A percentile compares a stretch with the other conserved stretches of the same genome.
Conservation (phyloP, 1,140 invertebrate species). For the Drepana arcuata region DNA sequence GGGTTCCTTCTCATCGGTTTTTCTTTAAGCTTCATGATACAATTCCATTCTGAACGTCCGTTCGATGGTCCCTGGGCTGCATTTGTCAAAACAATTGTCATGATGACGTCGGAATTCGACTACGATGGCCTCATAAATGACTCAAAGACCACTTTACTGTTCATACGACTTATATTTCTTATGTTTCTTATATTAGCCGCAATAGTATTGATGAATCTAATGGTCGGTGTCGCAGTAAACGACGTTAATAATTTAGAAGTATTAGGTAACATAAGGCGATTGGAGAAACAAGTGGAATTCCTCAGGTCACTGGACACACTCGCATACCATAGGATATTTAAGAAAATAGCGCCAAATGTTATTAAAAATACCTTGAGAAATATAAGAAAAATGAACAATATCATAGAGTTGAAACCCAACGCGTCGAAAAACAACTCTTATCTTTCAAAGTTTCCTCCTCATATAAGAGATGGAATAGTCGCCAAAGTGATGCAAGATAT, state of each 20-base stretch:
- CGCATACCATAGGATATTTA: constrained; percentile 50
- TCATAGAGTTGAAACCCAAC: too few relatives aligned
- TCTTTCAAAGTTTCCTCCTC: too few relatives aligned
- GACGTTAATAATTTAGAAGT: constrained; percentile 75
- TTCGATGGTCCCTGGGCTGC: constrained; percentile 65
- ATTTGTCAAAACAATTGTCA: constrained; percentile 71
- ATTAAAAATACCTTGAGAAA: too few relatives aligned
- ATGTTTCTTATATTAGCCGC: constrained; percentile 74
- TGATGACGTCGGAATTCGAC: constrained; percentile 75
- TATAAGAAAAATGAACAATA: too few relatives aligned
- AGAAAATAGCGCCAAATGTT: constrained; percentile 35
- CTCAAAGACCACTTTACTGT: constrained; percentile 35
- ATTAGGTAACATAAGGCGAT: constrained; percentile 63
- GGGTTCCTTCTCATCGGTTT: constrained; percentile 72
- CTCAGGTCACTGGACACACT: constrained; percentile 56
- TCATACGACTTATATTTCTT: constrained; percentile 73
- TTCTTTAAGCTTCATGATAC: constrained; percentile 71
- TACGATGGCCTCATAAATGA: constrained; percentile 63
- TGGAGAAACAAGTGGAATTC: constrained; percentile 65
- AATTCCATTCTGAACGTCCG: constrained; percentile 57
- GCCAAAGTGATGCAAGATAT: too few relatives aligned
- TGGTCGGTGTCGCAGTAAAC: constrained; percentile 77
- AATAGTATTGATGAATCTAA: constrained; percentile 76
- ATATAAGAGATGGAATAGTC: too few relatives aligned
- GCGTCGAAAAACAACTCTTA: too few relatives aligned